Percentiles rank a stretch among this genome's conserved stretches.
These are phyloP conservation scores for Murina feae DNA, from an alignment of 2,113 vertebrate species.

Conservation along the genomic window DNA sequence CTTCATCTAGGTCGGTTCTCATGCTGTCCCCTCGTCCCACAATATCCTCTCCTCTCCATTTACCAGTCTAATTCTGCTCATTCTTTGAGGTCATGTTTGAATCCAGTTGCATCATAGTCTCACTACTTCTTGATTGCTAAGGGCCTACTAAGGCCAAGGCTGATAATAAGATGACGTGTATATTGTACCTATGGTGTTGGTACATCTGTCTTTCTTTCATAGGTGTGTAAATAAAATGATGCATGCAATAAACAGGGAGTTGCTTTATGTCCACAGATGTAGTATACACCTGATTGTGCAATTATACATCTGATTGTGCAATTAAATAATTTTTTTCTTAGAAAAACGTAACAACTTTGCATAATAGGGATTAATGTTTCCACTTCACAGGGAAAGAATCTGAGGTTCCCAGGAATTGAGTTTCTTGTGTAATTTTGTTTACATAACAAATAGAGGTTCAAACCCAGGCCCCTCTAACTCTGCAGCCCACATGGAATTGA, in stretches of 20 bases:
- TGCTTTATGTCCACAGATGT: neutral
- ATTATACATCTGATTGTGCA: neutral
- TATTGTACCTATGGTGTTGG: neutral
- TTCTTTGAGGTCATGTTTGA: neutral
- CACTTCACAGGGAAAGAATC: neutral
- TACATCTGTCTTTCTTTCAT: neutral
- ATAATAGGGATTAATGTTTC: neutral
- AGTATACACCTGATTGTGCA: neutral
- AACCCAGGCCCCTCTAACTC: neutral
- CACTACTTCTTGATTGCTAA: neutral
- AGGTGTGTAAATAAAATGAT: neutral
- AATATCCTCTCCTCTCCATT: neutral
- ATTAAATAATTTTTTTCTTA: neutral
- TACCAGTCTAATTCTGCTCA: neutral
- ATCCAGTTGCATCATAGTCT: neutral
- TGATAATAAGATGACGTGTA: neutral
- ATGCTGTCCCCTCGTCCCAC: accelerated
- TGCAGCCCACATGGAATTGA: neutral
- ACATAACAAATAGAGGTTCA: neutral
- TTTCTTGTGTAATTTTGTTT: neutral
- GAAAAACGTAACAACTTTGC: neutral
- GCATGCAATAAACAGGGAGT: neutral
- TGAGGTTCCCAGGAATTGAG: neutral
- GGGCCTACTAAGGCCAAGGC: neutral
- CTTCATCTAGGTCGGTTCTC: neutral